phyloP scores from a whole-genome alignment of 2,113 vertebrate genomes.

The Drymodes brunneopygia region DNA sequence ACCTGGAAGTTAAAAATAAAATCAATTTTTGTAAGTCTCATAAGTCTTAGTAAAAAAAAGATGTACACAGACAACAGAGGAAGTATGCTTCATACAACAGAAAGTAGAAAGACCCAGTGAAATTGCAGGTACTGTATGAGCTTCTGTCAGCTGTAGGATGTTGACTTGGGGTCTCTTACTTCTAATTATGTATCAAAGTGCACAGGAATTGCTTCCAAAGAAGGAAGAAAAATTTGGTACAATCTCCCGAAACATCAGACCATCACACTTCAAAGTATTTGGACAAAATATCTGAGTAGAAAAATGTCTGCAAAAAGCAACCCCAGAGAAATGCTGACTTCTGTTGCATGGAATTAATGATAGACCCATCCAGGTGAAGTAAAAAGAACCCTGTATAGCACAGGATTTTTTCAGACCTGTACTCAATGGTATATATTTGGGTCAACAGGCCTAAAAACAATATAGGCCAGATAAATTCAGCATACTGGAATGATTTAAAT shows the following conservation, averaged over 20 bases:
- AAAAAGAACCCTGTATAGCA: neutral
- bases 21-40: neutral
- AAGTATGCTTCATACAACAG: neutral
- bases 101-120: neutral
- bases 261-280: neutral
- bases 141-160: neutral
- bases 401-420: neutral
- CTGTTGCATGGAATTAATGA: neutral
- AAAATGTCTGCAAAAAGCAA: neutral
- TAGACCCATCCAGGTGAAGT: neutral
- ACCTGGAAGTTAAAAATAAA: slow-evolving; percentile 73
- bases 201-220: neutral
- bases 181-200: neutral
- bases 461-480: neutral
- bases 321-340: neutral
- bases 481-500: neutral
- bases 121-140: neutral
- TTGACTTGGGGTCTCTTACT: neutral
- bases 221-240: neutral
- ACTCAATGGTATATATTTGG: neutral
- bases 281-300: neutral
- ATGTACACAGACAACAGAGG: neutral
- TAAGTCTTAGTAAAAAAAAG: neutral
- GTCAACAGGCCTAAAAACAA: neutral
- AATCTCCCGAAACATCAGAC: neutral